phyloP scores from a whole-genome alignment of 2,113 vertebrate genomes.

The Syrmaticus mikado region DNA sequence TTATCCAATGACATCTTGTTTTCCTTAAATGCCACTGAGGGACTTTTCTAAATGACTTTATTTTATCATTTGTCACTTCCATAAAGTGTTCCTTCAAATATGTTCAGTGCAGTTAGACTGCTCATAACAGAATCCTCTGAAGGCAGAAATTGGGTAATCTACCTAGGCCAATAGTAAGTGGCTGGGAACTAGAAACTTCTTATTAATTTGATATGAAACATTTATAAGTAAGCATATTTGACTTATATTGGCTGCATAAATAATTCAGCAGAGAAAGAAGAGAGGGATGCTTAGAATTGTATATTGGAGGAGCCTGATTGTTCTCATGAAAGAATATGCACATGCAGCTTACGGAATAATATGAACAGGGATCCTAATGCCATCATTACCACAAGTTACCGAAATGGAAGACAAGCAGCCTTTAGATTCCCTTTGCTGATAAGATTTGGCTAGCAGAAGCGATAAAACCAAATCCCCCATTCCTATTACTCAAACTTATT shows the following conservation, averaged over 20 bases:
- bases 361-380: neutral
- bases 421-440: neutral
- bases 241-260: constrained; percentile 41
- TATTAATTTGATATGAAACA: constrained; percentile 34
- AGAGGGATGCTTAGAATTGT: neutral
- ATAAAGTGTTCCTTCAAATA: neutral
- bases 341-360: neutral
- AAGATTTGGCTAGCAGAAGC: neutral
- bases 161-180: neutral
- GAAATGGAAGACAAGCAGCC: neutral
- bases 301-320: neutral
- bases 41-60: neutral
- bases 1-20: neutral
- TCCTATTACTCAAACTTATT: neutral
- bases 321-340: neutral
- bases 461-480: neutral
- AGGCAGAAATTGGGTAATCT: neutral
- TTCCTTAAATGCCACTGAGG: neutral
- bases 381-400: neutral
- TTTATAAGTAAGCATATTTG: neutral
- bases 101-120: neutral
- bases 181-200: neutral
- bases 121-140: neutral
- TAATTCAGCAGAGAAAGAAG: constrained; percentile 22
- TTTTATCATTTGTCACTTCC: neutral